phyloP scores from a whole-genome alignment of 35 echinoderm and acorn worm genomes.

The Apostichopus parvimensis region DNA sequence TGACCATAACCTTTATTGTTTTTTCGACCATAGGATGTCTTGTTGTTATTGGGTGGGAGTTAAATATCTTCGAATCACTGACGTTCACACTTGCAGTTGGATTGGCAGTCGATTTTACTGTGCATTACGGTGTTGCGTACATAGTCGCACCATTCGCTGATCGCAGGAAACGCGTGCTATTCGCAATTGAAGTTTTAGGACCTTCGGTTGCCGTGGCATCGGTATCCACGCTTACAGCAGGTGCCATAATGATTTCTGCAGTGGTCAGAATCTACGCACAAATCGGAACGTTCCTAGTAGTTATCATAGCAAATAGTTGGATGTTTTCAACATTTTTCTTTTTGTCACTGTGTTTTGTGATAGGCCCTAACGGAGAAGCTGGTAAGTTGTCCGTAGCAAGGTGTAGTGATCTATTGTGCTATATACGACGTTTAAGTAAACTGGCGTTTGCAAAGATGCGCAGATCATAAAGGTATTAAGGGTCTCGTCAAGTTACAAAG shows the following conservation, averaged over 20 bases:
- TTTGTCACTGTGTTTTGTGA: constrained; percentile 64
- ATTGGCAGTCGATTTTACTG: constrained; percentile 88
- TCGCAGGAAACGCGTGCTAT: constrained; percentile 45
- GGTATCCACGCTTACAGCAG: constrained; percentile 73
- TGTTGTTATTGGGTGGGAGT: constrained; percentile 80
- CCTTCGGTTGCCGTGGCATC: constrained; percentile 79
- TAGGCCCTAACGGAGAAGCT: constrained; percentile 64
- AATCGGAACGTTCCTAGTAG: constrained; percentile 76
- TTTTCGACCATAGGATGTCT: constrained; percentile 65
- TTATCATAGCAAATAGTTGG: constrained; percentile 82
- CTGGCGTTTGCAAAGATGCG: too few relatives aligned
- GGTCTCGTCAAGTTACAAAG: too few relatives aligned
- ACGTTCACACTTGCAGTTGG: constrained; percentile 84
- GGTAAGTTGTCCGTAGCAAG: constrained; percentile 7
- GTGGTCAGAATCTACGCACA: constrained; percentile 71
- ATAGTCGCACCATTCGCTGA: constrained; percentile 54
- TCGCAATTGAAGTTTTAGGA: constrained; percentile 57
- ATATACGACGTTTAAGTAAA: too few relatives aligned
- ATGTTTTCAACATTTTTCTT: constrained; percentile 80
- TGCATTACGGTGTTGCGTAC: constrained; percentile 93
- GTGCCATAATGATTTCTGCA: constrained; percentile 78
- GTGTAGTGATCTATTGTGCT: too few relatives aligned
- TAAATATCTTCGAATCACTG: constrained; percentile 87
- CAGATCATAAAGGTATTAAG: too few relatives aligned
- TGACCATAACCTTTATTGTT: constrained; percentile 75